Base-by-base conservation (phyloP, 2,113 vertebrate genomes). In the Seriola rivoliana region DNA sequence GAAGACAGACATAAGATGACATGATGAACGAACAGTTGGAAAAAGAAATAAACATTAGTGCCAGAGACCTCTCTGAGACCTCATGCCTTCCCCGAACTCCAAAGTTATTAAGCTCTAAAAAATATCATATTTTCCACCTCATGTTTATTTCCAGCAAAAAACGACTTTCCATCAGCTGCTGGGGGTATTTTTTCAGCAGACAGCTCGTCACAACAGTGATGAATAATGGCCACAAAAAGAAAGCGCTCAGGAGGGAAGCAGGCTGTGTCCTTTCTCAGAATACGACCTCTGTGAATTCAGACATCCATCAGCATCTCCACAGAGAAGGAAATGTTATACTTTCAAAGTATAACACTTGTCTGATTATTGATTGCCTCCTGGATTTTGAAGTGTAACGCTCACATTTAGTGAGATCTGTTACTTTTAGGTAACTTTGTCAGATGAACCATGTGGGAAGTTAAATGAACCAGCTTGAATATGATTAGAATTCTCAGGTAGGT, bases 1-100 rank as follows among this genome's bases (percentile, higher is more conserved):
- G 21, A 58, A 23, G 19, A 59, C 21, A 12, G 11, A 44, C 13
- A 13, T 12, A 12, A 48, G n/a, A 40, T 10, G 5, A 11, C 5
- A 4, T 36, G 12, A 58, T 14, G 52, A 52, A 3, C 42, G 71
- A 55, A 32, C 52, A 63, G 50, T 21, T 71, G 57, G 63, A 60
- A 74, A 75, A 71, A 67, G 38, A 84, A 85, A 88, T 71, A 86
- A 88, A 85, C 60, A 54, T 32, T 29, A 63, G 50, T 48, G 34
- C 60, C 46, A 44, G 4, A 60, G 77, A 81, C 70, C 59, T 60
- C 63, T 68, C 9, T 17, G 44, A 78, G 82, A 59, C 25, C 16
- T 23, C 23, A 6, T 46, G 3, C 19, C 23, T 34, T 55, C 40
- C 66, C 50, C 11, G 8, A 69, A 55, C 70, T 78, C 21, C 7